Conservation (phyloP, 2,888 invertebrate genomes). For the Agonopterix heracliana region DNA sequence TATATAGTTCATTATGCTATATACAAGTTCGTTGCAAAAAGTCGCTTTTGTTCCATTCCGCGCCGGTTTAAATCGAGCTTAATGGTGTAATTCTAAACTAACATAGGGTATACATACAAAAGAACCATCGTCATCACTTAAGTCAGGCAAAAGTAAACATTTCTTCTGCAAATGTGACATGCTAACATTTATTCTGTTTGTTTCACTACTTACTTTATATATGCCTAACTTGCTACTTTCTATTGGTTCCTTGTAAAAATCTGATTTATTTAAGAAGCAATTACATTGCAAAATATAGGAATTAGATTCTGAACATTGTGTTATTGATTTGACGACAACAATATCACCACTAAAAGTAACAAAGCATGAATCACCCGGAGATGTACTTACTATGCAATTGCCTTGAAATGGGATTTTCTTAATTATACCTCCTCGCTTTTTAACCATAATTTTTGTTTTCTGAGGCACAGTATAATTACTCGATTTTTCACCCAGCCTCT, state of each 20-base stretch:
- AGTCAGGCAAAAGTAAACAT: neutral
- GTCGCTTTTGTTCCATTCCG: too few species aligned
- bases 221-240: conserved; percentile 7
- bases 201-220: conserved; percentile 5
- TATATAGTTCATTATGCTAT: too few species aligned
- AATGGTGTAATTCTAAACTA: neutral
- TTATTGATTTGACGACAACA: neutral
- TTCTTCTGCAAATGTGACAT: neutral
- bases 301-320: neutral
- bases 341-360: neutral
- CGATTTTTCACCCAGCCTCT: conserved; percentile 1
- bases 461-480: neutral
- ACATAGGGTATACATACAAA: neutral
- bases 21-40: too few species aligned
- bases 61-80: too few species aligned
- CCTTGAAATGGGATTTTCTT: neutral
- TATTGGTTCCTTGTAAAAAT: conserved; percentile 7
- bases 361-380: conserved; percentile 1
- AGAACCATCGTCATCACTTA: neutral
- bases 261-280: neutral
- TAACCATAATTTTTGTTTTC: neutral
- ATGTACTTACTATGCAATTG: neutral
- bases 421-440: neutral
- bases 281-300: neutral
- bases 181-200: neutral